Percentiles rank a stretch among this genome's conserved stretches.
Evolutionary conservation across 2,888 invertebrate genomes (phyloP).

Genomic region (Melanostoma mellinum): DNA sequence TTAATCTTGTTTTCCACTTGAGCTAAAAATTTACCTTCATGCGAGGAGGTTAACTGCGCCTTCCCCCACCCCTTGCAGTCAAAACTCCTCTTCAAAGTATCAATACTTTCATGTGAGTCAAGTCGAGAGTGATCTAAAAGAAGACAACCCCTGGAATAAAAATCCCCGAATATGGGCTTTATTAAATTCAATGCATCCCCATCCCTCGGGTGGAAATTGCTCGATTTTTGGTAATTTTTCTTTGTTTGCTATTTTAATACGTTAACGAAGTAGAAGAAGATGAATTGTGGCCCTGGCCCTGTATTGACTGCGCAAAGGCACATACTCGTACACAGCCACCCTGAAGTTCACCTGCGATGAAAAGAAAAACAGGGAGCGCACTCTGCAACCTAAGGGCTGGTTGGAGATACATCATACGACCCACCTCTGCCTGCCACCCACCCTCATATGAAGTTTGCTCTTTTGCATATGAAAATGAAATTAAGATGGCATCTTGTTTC

Average conservation of each 20-base stretch:
- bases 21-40: slow-evolving; percentile 62
- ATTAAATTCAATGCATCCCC: slow-evolving; percentile 60
- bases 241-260: slow-evolving; percentile 72
- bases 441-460: slow-evolving; percentile 43
- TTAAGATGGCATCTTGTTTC: slow-evolving; percentile 59
- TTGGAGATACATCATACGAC: not conserved
- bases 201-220: slow-evolving; percentile 60
- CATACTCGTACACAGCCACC: slow-evolving; percentile 1
- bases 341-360: slow-evolving; percentile 34
- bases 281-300: slow-evolving; percentile 59
- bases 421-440: not conserved
- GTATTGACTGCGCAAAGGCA: slow-evolving; percentile 44
- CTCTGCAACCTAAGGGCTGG: slow-evolving; percentile 3
- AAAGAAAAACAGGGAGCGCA: slow-evolving; percentile 5
- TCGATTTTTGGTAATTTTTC: slow-evolving; percentile 73
- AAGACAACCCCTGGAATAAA: slow-evolving; percentile 58
- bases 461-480: slow-evolving; percentile 66
- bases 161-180: slow-evolving; percentile 53
- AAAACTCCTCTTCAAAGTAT: slow-evolving; percentile 57
- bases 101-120: slow-evolving; percentile 51
- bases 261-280: slow-evolving; percentile 72
- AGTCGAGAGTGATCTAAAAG: slow-evolving; percentile 47
- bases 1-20: slow-evolving; percentile 73
- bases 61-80: slow-evolving; percentile 11
- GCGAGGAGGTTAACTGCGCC: not conserved